These are phyloP conservation scores for Dryobates pubescens DNA, from an alignment of 2,797 vertebrate genomes.

Conservation along the genomic window DNA sequence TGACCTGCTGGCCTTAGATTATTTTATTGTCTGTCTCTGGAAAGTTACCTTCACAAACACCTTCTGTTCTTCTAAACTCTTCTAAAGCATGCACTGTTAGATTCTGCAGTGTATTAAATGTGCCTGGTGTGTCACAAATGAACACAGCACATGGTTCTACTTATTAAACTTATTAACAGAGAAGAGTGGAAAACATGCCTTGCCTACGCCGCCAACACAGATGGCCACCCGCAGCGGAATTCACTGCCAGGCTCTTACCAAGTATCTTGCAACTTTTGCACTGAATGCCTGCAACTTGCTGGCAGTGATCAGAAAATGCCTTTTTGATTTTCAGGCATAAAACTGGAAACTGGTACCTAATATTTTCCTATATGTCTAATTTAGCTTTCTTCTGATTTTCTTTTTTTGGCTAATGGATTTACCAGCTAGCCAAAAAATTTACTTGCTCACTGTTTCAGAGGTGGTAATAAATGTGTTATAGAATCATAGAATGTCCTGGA, in stretches of 20 bases:
- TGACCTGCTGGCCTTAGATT: background rate
- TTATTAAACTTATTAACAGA: slow-evolving; percentile 27
- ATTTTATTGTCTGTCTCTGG: background rate
- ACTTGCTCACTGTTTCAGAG: background rate
- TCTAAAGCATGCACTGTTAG: background rate
- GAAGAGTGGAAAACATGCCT: background rate
- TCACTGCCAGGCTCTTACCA: background rate
- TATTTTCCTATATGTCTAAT: background rate
- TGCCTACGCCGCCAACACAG: background rate
- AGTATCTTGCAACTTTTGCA: background rate
- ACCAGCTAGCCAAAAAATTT: background rate
- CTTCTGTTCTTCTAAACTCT: background rate
- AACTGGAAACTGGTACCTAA: background rate
- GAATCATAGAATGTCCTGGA: background rate
- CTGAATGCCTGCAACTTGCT: background rate
- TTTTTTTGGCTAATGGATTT: background rate
- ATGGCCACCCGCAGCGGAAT: background rate
- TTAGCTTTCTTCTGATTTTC: background rate
- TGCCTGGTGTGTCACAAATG: background rate
- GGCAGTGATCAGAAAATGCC: background rate
- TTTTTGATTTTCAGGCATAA: background rate
- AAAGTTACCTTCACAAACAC: background rate
- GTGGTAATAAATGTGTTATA: background rate
- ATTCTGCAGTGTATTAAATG: background rate
- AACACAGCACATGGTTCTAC: slow-evolving; percentile 1